A percentile compares a stretch with the other conserved stretches of the same genome.
Conservation (phyloP, 2,888 invertebrate species). For the Thecophora atra region DNA sequence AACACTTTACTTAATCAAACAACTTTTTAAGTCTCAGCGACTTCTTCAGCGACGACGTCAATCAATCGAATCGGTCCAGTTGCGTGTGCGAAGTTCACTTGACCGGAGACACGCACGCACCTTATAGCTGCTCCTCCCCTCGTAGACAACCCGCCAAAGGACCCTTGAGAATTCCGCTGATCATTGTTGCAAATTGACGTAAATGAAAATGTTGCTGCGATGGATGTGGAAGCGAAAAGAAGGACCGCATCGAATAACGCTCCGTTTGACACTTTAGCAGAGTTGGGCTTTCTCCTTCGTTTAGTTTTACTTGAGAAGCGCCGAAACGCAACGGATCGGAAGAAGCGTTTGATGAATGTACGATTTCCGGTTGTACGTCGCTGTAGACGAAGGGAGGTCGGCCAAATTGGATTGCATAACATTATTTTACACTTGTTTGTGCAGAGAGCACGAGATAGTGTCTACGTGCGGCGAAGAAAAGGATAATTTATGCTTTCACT, state of each 20-base stretch:
- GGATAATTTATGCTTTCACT: slow-evolving; percentile 45
- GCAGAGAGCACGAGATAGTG: slow-evolving; percentile 22
- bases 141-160: neutral
- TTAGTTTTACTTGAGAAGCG: neutral
- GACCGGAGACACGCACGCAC: slow-evolving; percentile 33
- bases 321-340: neutral
- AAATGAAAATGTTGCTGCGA: slow-evolving; percentile 16
- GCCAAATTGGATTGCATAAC: slow-evolving; percentile 46
- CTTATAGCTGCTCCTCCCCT: no score
- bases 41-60: no score
- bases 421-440: slow-evolving; percentile 45
- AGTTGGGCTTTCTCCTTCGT: slow-evolving; percentile 19
- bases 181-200: slow-evolving; percentile 45
- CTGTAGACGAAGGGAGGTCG: slow-evolving; percentile 11
- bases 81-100: slow-evolving; percentile 28
- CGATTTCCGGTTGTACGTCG: slow-evolving; percentile 38
- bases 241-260: slow-evolving; percentile 30
- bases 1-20: no score
- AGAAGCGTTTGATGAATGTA: slow-evolving; percentile 41
- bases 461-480: slow-evolving; percentile 30
- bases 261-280: slow-evolving; percentile 42
- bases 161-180: slow-evolving; percentile 41
- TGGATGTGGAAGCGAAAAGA: slow-evolving; percentile 11
- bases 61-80: no score
- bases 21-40: no score